Evolutionary conservation across 2,888 invertebrate genomes (phyloP), one percentile per base, ranked within the genome.

Genomic region (Biston stratarius): DNA sequence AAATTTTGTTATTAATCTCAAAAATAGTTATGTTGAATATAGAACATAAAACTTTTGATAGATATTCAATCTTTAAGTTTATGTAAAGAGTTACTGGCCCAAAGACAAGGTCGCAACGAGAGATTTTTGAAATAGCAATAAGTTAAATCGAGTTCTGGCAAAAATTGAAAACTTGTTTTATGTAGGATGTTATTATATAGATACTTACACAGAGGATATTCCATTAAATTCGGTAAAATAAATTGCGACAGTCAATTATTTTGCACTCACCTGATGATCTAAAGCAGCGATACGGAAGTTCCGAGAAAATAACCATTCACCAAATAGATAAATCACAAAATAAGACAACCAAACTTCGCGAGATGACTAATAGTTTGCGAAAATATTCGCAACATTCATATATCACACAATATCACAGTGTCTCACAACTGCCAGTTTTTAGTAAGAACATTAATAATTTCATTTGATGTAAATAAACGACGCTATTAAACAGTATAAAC

Each of bases 351-450:
- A 78, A 82, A 78, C 77, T 77, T 64, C 34, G n/a, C n/a, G 34
- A 45, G 74, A 77, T 83, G 81, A 83, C 78, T 79, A 80, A 79
- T 78, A 75, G 42, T 59, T 66, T 74, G 76, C 74, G n/a, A 63
- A 70, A 60, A 64, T 61, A 64, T 59, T 70, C 38, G 58, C 70
- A 64, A 63, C 52, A 38, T 53, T 48, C 68, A 71, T 74, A 64
- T 65, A 61, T 71, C 70, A 72, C 60, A 79, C 72, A 74, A 74
- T 83, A 84, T 83, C 87, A 88, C 86, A 84, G 78, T 64, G 60
- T 68, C 72, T 73, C 88, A 87, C 83, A 84, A 85, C 78, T 15
- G 80, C 81, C 76, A 64, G 47, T 71, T 49, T 52, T 53, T 67
- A 53, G 53, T 34, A 67, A 51, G n/a, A 53, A 24, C 53, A 14